Base-by-base conservation (phyloP, 1,140 invertebrate genomes). In the Mactra quadrangularis region DNA sequence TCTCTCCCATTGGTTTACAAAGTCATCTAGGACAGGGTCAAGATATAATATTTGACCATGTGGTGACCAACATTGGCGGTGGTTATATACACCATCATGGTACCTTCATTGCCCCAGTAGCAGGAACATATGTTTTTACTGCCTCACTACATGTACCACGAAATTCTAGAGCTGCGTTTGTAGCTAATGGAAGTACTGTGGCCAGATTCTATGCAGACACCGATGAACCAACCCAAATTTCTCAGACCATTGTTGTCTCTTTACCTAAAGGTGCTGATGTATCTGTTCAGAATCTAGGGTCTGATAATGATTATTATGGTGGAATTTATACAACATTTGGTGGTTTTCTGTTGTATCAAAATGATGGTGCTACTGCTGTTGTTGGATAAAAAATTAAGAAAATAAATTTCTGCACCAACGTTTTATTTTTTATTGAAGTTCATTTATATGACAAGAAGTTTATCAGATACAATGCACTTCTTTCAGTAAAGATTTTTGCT, bases 21-120 rank as follows among this genome's bases (percentile, higher is more conserved):
- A 22, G 22, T 15, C 53, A 55, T n/a, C n/a, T 55, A 7, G 64
- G 64, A 2, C 9, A n/a, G 17, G 33, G 70, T 15, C 72, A 83
- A 33, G 66, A 62, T 33, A 31, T 74, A 27, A 57, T 84, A 6
- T 84, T 77, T 31, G 57, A 84, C 22, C 11, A 31, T 6, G 75
- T 84, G 0, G 74, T 72, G 7, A 59, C 66, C 2, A 84, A 84
- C n/a, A 19, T 55, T n/a, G 74, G 82, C 13, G 72, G 77, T 38
- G 74, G 25, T 33, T 84, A 84, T 35, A 71, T 72, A 35, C 17
- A 25, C 19, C 47, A 22, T 7, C 52, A 70, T 78, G 75, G 75
- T 3, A 3, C 50, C 13, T 84, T 84, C 13, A 62, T 41, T 7
- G 62, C 74, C n/a, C 82, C 82, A n/a, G 47, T 50, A 3, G 45